Evolutionary conservation across 2,113 vertebrate genomes (phyloP).

Genomic region (Gadus macrocephalus): DNA sequence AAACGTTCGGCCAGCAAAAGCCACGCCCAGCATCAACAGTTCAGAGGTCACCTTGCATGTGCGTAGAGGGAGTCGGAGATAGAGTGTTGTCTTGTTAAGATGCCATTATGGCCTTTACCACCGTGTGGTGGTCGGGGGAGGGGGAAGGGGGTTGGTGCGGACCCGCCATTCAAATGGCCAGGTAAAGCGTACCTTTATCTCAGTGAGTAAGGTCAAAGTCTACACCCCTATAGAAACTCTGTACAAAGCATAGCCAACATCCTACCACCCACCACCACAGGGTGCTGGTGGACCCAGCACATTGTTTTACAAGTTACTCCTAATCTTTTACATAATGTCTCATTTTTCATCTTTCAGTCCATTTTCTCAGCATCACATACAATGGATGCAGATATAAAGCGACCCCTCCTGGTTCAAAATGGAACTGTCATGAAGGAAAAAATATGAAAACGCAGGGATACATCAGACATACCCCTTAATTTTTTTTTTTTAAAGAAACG

Average conservation of each 20-base stretch:
- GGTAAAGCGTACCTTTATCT: conserved; percentile 19
- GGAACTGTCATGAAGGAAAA: conserved; percentile 51
- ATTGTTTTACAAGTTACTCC: conserved; percentile 10
- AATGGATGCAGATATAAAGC: conserved; percentile 41
- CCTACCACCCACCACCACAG: conserved; percentile 59
- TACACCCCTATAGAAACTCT: conserved; percentile 51
- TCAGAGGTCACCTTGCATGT: conserved; percentile 32
- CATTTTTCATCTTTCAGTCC: conserved; percentile 16
- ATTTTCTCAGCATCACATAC: conserved; percentile 30
- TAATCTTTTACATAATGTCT: neutral
- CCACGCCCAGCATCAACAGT: conserved; percentile 19
- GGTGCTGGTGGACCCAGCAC: conserved; percentile 47
- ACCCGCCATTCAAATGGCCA: conserved; percentile 31
- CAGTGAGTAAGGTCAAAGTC: conserved; percentile 40
- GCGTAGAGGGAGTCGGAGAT: neutral
- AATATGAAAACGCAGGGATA: conserved; percentile 18
- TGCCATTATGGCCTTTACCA: no score
- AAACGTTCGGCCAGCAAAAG: conserved; percentile 34
- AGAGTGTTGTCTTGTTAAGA: neutral
- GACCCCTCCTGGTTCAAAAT: conserved; percentile 64
- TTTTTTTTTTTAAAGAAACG: conserved; percentile 14
- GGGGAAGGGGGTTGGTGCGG: neutral
- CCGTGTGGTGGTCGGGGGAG: neutral
- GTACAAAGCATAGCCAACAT: conserved; percentile 59
- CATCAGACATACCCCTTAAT: conserved; percentile 23